A percentile compares a stretch with the other conserved stretches of the same genome.
These are phyloP conservation scores for Actinopyga echinites DNA, from an alignment of 53 echinoderm and acorn worm genomes.

Conservation along the genomic window DNA sequence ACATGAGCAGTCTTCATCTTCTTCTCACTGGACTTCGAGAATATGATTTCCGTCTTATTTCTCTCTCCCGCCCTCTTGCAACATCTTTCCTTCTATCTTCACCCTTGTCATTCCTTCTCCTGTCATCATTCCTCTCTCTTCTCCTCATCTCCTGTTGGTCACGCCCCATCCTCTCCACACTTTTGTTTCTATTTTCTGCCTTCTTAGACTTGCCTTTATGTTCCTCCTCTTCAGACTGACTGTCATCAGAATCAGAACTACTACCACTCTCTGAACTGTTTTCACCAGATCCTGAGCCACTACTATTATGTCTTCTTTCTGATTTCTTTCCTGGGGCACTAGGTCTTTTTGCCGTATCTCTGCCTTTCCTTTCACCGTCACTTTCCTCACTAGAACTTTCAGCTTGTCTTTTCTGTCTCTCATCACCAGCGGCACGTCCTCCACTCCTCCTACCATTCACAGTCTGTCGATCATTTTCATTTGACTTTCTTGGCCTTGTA, in stretches of 20 bases:
- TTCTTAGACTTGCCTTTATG: not conserved
- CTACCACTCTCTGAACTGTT: slow-evolving; percentile 8
- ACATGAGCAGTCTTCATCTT: not conserved
- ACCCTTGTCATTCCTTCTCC: not conserved
- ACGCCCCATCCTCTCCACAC: not conserved
- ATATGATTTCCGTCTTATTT: slow-evolving; percentile 9
- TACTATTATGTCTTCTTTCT: not conserved
- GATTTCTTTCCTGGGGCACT: no score
- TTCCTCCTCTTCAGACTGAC: not conserved
- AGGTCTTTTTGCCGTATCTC: no score
- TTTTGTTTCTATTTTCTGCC: not conserved
- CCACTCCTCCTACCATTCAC: not conserved
- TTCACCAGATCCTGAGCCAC: slow-evolving; percentile 18
- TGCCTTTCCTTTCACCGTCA: not conserved
- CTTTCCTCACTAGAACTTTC: not conserved
- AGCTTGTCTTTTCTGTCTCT: not conserved
- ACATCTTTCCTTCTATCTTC: not conserved
- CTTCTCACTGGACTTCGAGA: slow-evolving; percentile 25
- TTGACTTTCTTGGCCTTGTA: not conserved
- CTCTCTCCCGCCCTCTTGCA: not conserved
- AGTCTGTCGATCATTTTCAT: not conserved
- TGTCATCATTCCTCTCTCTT: not conserved
- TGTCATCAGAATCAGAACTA: not conserved
- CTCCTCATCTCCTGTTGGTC: not conserved
- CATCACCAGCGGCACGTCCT: not conserved